These are phyloP conservation scores for Anarhynchus alexandrinus DNA, from an alignment of 2,113 vertebrate genomes.

Conservation along the genomic window DNA sequence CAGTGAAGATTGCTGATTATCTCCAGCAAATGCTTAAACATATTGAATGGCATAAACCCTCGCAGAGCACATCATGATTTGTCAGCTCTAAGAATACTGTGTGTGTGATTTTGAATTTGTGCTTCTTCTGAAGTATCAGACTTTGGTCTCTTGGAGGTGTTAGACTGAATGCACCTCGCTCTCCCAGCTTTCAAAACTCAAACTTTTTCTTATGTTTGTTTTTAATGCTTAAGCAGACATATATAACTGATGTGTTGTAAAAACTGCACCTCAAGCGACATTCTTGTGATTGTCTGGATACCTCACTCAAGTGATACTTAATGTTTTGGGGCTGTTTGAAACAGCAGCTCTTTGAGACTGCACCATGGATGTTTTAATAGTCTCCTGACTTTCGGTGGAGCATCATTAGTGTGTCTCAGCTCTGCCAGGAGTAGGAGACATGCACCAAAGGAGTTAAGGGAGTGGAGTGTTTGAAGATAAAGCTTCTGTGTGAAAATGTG, in stretches of 20 bases:
- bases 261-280: not conserved
- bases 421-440: not conserved
- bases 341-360: not conserved
- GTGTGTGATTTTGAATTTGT: not conserved
- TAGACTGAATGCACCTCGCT: not conserved
- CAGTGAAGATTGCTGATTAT: not conserved
- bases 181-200: not conserved
- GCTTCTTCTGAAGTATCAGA: not conserved
- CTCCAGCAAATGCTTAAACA: not conserved
- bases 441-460: not conserved
- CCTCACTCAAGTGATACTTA: not conserved
- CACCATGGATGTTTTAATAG: not conserved
- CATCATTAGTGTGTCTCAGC: not conserved
- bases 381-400: not conserved
- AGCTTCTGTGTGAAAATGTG: not conserved
- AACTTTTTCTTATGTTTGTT: not conserved
- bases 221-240: not conserved
- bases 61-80: accelerated
- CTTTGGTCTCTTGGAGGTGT: not conserved
- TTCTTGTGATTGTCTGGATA: not conserved
- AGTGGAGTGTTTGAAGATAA: accelerated
- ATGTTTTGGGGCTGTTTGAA: not conserved
- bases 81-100: not conserved
- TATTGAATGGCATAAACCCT: not conserved
- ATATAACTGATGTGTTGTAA: not conserved